Percentiles rank a stretch among this genome's conserved stretches.
Evolutionary conservation across 2,113 vertebrate species (phyloP).

Genomic region (Semicossyphus pulcher): DNA sequence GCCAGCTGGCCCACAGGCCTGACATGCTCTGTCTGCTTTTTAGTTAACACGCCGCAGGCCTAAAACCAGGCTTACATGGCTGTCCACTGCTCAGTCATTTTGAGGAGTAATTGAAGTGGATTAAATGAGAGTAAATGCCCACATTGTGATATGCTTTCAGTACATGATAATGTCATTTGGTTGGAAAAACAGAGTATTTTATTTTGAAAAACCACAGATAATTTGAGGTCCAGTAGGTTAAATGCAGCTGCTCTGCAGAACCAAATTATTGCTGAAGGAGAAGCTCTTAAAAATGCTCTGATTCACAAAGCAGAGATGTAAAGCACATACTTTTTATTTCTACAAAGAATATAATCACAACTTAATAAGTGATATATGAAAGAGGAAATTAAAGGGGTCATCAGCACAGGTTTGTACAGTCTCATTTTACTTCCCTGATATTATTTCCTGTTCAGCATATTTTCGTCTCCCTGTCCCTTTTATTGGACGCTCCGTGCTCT

Average conservation of each 20-base stretch:
- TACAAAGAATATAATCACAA: slow-evolving; percentile 23
- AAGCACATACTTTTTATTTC: slow-evolving; percentile 19
- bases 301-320: slow-evolving; percentile 20
- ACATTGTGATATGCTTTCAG: slow-evolving; percentile 11
- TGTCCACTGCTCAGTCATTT: slow-evolving; percentile 28
- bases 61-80: slow-evolving; percentile 57
- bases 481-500: slow-evolving; percentile 68
- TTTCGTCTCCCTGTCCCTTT: slow-evolving; percentile 63
- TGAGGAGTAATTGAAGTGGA: slow-evolving; percentile 41
- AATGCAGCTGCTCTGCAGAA: slow-evolving; percentile 8
- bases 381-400: slow-evolving; percentile 64
- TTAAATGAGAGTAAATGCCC: slow-evolving; percentile 32
- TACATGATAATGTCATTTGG: slow-evolving; percentile 23
- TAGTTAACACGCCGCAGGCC: slow-evolving; percentile 71
- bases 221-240: slow-evolving; percentile 21
- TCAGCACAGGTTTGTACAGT: slow-evolving; percentile 48
- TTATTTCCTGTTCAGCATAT: slow-evolving; percentile 68
- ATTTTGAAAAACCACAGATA: slow-evolving; percentile 4
- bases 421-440: slow-evolving; percentile 60
- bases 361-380: slow-evolving; percentile 48
- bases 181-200: slow-evolving; percentile 6
- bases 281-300: slow-evolving; percentile 19
- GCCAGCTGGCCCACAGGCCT: slow-evolving; percentile 77
- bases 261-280: slow-evolving; percentile 30
- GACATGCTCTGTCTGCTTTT: slow-evolving; percentile 72